Percentiles rank a stretch among this genome's conserved stretches.
phyloP scores from a whole-genome alignment of 2,797 vertebrate genomes.

The Protonibea diacanthus region DNA sequence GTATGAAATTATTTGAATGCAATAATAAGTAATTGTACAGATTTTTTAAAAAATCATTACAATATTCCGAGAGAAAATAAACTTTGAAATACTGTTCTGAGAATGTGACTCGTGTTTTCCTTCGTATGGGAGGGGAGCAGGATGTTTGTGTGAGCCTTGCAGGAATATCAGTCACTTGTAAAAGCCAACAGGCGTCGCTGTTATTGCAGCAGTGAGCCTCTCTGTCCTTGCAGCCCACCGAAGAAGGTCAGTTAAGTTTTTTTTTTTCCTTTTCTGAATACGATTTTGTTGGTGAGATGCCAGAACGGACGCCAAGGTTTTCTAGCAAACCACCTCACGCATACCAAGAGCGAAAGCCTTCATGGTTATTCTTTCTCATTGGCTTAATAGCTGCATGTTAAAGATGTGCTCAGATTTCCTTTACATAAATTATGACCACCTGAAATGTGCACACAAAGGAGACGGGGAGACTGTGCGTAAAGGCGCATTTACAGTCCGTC shows the following conservation, averaged over 20 bases:
- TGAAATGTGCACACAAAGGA: background rate
- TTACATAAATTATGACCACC: conserved; percentile 31
- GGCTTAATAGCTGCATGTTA: conserved; percentile 25
- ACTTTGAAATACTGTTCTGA: conserved; percentile 77
- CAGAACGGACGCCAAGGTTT: conserved; percentile 58
- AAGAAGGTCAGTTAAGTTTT: conserved; percentile 70
- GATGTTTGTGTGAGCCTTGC: background rate
- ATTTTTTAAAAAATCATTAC: conserved; percentile 73
- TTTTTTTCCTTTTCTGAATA: conserved; percentile 51
- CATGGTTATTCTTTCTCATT: conserved; percentile 26
- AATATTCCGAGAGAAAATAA: conserved; percentile 80
- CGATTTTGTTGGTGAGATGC: conserved; percentile 65
- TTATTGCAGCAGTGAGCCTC: conserved; percentile 64
- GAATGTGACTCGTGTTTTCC: conserved; percentile 13
- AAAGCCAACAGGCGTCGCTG: conserved; percentile 78
- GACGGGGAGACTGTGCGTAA: conserved; percentile 32
- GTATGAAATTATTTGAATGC: conserved; percentile 79
- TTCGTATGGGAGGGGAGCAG: background rate
- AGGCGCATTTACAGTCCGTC: conserved; percentile 1
- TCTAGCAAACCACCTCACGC: conserved; percentile 47
- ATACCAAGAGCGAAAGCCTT: conserved; percentile 30
- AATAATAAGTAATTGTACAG: conserved; percentile 78
- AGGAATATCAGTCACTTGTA: conserved; percentile 19
- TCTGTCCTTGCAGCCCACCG: conserved; percentile 73
- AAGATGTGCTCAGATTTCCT: conserved; percentile 22